Conservation (phyloP, 2,888 invertebrate genomes). For the Nasonia oneida region DNA sequence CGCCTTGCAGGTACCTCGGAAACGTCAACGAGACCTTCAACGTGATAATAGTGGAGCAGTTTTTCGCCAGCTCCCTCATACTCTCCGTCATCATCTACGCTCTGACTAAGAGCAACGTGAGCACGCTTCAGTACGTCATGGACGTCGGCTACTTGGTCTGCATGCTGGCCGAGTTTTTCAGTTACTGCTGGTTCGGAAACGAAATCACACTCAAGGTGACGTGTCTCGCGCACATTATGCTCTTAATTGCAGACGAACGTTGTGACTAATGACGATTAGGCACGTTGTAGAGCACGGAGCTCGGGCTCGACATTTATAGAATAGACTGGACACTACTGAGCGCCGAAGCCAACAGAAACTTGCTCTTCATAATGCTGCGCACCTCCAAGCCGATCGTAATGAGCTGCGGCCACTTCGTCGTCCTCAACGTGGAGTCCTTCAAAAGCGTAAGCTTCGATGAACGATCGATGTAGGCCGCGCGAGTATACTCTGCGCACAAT, state of each 20-base stretch:
- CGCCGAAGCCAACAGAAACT: not conserved
- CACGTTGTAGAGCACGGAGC: not conserved
- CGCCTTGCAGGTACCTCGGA: not conserved
- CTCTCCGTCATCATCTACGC: slow-evolving; percentile 19
- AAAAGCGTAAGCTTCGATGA: slow-evolving; percentile 17
- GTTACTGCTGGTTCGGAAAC: slow-evolving; percentile 42
- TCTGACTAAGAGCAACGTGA: not conserved
- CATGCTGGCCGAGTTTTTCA: slow-evolving; percentile 22
- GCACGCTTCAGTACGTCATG: not conserved
- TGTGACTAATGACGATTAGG: not conserved
- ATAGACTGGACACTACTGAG: slow-evolving; percentile 26
- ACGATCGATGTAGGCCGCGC: too few relatives aligned
- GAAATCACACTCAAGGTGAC: slow-evolving; percentile 27
- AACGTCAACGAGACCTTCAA: not conserved
- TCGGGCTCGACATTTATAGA: not conserved
- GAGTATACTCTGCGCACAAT: not conserved
- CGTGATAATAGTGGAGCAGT: slow-evolving; percentile 21
- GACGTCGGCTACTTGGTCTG: not conserved
- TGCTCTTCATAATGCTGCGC: slow-evolving; percentile 35
- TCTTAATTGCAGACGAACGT: not conserved
- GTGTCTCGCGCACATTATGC: too few relatives aligned
- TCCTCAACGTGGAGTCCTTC: slow-evolving; percentile 33
- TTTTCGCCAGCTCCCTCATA: not conserved
- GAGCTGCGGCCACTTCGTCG: not conserved
- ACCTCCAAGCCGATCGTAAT: slow-evolving; percentile 1